These are phyloP conservation scores for Drosophila limbata DNA, from an alignment of 2,888 invertebrate genomes.

Conservation along the genomic window DNA sequence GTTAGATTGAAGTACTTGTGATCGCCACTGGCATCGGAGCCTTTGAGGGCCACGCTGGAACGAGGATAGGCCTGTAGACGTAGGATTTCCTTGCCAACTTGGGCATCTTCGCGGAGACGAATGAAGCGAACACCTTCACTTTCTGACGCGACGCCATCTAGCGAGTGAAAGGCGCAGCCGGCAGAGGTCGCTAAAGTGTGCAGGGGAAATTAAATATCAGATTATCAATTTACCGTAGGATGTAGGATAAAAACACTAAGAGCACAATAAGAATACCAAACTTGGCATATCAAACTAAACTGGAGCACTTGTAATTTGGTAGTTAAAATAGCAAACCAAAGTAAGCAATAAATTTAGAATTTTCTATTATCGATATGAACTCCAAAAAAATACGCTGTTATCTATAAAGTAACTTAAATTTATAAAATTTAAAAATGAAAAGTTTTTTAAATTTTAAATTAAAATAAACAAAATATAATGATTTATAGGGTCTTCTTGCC, in stretches of 20 bases:
- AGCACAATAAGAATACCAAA: too few species aligned
- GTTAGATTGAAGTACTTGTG: constrained; percentile 85
- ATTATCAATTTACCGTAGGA: not conserved
- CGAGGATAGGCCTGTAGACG: constrained; percentile 93
- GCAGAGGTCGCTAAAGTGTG: constrained; percentile 84
- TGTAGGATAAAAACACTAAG: too few species aligned
- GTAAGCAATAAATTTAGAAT: too few species aligned
- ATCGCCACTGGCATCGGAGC: constrained; percentile 82
- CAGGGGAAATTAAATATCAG: not conserved
- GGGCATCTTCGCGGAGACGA: constrained; percentile 92
- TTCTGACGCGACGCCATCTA: constrained; percentile 85
- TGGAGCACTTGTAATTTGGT: too few species aligned
- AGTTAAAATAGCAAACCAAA: too few species aligned
- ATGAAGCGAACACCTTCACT: constrained; percentile 93
- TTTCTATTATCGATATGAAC: too few species aligned
- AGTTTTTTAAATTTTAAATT: constrained; percentile 87
- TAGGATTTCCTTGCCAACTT: constrained; percentile 91
- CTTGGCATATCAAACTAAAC: too few species aligned
- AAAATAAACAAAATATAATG: constrained; percentile 87
- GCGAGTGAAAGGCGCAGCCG: constrained; percentile 94
- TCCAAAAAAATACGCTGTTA: too few species aligned
- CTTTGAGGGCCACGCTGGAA: constrained; percentile 83
- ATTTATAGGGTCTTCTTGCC: constrained; percentile 93
- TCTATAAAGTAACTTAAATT: constrained; percentile 91
- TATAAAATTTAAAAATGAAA: constrained; percentile 86